A percentile compares a stretch with the other conserved stretches of the same genome.
Conservation (phyloP, 1,140 invertebrate species). For the Battus philenor region DNA sequence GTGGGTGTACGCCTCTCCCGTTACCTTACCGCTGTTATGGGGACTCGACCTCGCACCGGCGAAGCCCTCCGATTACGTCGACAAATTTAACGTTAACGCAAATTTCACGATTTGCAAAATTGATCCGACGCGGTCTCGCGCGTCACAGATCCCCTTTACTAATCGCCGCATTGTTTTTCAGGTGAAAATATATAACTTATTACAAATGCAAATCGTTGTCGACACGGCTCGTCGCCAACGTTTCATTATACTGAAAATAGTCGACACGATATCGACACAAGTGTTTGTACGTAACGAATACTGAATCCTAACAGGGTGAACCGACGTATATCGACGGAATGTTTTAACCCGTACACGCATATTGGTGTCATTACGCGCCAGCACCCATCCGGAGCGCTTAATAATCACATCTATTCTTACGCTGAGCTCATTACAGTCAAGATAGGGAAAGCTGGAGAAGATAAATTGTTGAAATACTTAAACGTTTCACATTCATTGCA, state of each 20-base stretch:
- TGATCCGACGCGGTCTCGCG: slow-evolving; percentile 20
- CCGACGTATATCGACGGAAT: slow-evolving; percentile 23
- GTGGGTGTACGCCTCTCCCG: slow-evolving; percentile 66
- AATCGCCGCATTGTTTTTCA: slow-evolving; percentile 31
- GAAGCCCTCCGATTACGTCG: slow-evolving; percentile 49
- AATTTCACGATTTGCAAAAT: slow-evolving; percentile 31
- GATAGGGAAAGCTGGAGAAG: slow-evolving; percentile 5
- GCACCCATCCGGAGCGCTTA: slow-evolving; percentile 8
- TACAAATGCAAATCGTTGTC: slow-evolving; percentile 38
- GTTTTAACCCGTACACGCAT: slow-evolving; percentile 13
- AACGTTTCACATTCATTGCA: neutral
- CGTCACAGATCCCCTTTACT: slow-evolving; percentile 19
- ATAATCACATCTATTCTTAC: no score
- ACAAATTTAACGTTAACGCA: slow-evolving; percentile 3
- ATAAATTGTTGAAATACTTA: neutral
- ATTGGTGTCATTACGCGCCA: slow-evolving; percentile 6
- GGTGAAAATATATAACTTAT: slow-evolving; percentile 25
- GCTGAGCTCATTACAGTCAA: neutral
- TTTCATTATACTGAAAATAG: slow-evolving; percentile 50
- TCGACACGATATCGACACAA: slow-evolving; percentile 42
- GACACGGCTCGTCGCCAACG: slow-evolving; percentile 27
- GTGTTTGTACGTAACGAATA: slow-evolving; percentile 48
- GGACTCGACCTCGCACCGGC: slow-evolving; percentile 62
- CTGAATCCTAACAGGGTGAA: slow-evolving; percentile 22
- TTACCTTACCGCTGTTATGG: slow-evolving; percentile 70